Base-by-base conservation (phyloP, 2,888 invertebrate genomes). In the Monoplex corrugatus region DNA sequence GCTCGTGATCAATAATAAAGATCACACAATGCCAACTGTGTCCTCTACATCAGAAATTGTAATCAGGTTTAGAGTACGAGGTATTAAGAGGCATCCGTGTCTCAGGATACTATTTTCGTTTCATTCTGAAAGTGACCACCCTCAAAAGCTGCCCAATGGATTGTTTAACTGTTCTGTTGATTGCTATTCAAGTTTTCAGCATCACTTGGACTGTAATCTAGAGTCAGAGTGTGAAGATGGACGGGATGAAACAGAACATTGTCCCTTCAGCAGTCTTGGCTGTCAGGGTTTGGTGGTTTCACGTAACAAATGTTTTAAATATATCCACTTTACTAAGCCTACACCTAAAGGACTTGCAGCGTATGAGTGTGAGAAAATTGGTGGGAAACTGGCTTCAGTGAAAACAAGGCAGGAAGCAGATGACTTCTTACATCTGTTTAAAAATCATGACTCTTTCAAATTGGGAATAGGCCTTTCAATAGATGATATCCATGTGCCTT, bases 161-260 rank as follows among this genome's bases (percentile, higher is more conserved):
- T 38, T 75, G 19, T 35, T 75, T 38, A 75, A 75, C 38, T 75
- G 75, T 23, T 75, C 75, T 75, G 75, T 75, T 1, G 10, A 35
- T 38, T 32, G 16, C 75, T 75, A 75, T 23, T 75, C 75, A 0
- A 2, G 19, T 75, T 35, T 75, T 16, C 35, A 75, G 2, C 16
- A 8, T 16, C 75, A 75, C 38, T 13, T 75, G 35, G 23, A 75
- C 75, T 75, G 75, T 75, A 75, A 75, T 35, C 75, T 38, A 38
- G 19, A 38, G 75, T 0, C 68, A 75, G 75, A 75, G 19, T 75
- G 75, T 75, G 75, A 75, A 75, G 75, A 75, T 28, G 75, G 75
- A 75, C 75, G 75, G 75, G 75, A 75, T 13, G 75, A 75, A 75
- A 75, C 75, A 75, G 75, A 38, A 38, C 35, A 75, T 38, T 75